Evolutionary conservation across 2,888 invertebrate species (phyloP).

Genomic region (Noctuana brunneofusca): DNA sequence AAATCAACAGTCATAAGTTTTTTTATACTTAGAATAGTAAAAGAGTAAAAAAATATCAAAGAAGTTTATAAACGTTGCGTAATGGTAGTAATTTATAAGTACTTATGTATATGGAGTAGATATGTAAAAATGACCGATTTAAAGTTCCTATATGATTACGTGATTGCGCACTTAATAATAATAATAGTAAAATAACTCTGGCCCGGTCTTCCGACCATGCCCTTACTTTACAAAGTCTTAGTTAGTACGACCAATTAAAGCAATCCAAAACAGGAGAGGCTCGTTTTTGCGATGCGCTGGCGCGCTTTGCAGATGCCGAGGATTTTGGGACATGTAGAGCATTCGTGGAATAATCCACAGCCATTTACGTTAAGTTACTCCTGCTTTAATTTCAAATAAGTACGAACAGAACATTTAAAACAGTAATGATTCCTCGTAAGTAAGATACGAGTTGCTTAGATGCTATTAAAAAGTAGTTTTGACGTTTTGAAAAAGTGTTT

Average conservation of each 20-base stretch:
- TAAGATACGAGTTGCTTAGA: neutral
- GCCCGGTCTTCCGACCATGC: constrained; percentile 21
- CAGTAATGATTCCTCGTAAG: neutral
- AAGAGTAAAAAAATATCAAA: neutral
- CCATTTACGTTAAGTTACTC: constrained; percentile 19
- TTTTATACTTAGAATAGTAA: too few species aligned
- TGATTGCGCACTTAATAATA: constrained; percentile 16
- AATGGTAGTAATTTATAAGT: neutral
- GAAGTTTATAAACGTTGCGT: neutral
- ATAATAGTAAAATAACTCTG: constrained; percentile 22
- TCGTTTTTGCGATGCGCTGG: constrained; percentile 62
- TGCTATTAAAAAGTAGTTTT: neutral
- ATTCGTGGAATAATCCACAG: constrained; percentile 47
- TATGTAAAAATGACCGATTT: neutral
- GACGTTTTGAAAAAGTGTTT: too few species aligned
- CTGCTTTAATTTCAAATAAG: constrained; percentile 9
- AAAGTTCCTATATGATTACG: neutral
- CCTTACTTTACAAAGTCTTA: constrained; percentile 31
- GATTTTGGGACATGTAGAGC: constrained; percentile 61
- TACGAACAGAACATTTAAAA: neutral
- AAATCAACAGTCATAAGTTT: too few species aligned
- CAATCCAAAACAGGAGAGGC: constrained; percentile 33
- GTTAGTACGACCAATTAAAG: constrained; percentile 32
- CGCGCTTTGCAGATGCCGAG: constrained; percentile 69
- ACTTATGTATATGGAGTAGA: too few species aligned